These are phyloP conservation scores for Hafferia zeledoni DNA, from an alignment of 2,797 vertebrate genomes.

Conservation along the genomic window DNA sequence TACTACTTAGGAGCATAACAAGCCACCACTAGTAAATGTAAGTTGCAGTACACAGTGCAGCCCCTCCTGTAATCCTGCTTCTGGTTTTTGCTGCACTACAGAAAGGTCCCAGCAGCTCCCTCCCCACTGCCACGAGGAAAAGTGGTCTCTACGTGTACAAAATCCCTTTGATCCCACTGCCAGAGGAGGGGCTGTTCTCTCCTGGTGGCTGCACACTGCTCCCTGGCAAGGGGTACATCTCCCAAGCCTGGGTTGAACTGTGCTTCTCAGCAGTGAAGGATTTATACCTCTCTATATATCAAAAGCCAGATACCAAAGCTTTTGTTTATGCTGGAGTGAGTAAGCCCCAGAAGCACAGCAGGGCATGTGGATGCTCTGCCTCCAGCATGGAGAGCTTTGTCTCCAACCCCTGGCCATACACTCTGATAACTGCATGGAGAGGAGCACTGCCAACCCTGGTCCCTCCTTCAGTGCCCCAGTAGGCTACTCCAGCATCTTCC, in stretches of 20 bases:
- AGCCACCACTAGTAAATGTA: background rate
- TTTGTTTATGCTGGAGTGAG: background rate
- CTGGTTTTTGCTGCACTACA: background rate
- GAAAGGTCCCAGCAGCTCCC: background rate
- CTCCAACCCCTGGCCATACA: fast-evolving
- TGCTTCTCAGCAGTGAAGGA: background rate
- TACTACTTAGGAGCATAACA: background rate
- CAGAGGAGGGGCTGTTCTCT: background rate
- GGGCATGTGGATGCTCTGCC: fast-evolving
- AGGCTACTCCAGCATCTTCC: background rate
- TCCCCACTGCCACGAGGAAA: background rate
- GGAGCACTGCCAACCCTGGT: background rate
- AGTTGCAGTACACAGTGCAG: background rate
- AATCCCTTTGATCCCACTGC: background rate
- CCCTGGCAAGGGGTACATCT: background rate
- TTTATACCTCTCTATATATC: background rate
- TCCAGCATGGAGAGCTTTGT: background rate
- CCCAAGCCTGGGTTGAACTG: background rate
- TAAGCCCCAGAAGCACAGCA: background rate
- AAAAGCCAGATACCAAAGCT: background rate
- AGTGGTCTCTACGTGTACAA: background rate
- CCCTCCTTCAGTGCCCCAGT: background rate
- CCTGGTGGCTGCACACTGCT: background rate
- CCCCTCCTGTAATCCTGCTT: background rate
- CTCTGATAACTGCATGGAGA: background rate